These are phyloP conservation scores for Falco punctatus DNA, from an alignment of 2,113 vertebrate species.

Conservation along the genomic window DNA sequence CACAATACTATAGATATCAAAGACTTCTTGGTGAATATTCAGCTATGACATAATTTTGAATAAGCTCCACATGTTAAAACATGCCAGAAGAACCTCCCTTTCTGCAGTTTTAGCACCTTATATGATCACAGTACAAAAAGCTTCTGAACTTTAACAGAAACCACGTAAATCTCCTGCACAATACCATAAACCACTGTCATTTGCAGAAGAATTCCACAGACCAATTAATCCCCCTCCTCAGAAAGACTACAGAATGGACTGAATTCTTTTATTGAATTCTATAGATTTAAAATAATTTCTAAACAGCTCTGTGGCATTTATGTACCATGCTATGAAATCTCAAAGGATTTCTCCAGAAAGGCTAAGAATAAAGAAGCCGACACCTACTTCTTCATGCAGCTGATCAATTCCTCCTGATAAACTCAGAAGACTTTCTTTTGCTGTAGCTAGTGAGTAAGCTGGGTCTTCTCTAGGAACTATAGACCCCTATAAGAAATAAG, in stretches of 20 bases:
- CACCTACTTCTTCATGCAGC: conserved; percentile 68
- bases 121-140: background rate
- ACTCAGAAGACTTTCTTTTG: conserved; percentile 44
- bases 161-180: background rate
- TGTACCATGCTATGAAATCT: background rate
- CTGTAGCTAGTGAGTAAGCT: conserved; percentile 5
- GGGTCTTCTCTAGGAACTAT: conserved; percentile 58
- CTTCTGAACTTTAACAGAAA: background rate
- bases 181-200: background rate
- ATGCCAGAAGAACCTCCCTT: background rate
- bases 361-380: background rate
- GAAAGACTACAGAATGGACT: background rate
- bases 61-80: background rate
- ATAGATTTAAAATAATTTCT: background rate
- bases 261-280: background rate
- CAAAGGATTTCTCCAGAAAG: background rate
- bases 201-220: background rate
- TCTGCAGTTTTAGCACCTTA: background rate
- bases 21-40: background rate
- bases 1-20: background rate
- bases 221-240: background rate
- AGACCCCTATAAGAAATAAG: conserved; percentile 51
- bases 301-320: background rate
- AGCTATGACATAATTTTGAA: background rate
- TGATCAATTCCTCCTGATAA: conserved; percentile 58